These are phyloP conservation scores for Laticauda laticaudata DNA, from an alignment of 2,113 vertebrate genomes.

Conservation along the genomic window DNA sequence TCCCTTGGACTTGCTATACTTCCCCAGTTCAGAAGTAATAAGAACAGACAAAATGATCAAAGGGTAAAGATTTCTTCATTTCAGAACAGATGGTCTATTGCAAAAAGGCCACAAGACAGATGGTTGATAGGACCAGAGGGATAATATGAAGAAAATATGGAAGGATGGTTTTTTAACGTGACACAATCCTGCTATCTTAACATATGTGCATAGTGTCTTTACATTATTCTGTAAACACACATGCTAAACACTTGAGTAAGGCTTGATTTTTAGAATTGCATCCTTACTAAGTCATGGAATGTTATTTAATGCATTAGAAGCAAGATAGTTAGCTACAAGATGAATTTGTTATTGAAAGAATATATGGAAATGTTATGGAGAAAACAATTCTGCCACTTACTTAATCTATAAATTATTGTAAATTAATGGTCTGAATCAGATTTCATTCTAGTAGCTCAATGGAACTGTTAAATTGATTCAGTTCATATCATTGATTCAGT, in stretches of 20 bases:
- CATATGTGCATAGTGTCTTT: background rate
- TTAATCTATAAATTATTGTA: background rate
- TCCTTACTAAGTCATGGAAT: background rate
- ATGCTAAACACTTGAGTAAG: background rate
- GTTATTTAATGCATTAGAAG: background rate
- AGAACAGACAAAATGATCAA: constrained; percentile 12
- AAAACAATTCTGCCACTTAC: background rate
- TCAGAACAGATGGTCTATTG: constrained; percentile 7
- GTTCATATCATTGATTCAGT: background rate
- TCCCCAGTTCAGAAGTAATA: background rate
- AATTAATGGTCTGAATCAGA: background rate
- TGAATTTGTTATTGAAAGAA: background rate
- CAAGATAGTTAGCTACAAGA: background rate
- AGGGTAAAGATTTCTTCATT: background rate
- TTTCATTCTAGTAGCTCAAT: background rate
- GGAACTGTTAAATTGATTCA: background rate
- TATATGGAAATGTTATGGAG: background rate
- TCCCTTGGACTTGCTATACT: background rate
- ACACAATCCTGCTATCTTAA: background rate
- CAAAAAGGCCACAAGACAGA: background rate
- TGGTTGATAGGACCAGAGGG: background rate
- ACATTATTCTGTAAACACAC: background rate
- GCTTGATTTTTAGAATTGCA: background rate
- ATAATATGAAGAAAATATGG: background rate
- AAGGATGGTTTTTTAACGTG: background rate